Base-by-base conservation (phyloP, 2,888 invertebrate species). In the Ashinkailepas kermadecensis region DNA sequence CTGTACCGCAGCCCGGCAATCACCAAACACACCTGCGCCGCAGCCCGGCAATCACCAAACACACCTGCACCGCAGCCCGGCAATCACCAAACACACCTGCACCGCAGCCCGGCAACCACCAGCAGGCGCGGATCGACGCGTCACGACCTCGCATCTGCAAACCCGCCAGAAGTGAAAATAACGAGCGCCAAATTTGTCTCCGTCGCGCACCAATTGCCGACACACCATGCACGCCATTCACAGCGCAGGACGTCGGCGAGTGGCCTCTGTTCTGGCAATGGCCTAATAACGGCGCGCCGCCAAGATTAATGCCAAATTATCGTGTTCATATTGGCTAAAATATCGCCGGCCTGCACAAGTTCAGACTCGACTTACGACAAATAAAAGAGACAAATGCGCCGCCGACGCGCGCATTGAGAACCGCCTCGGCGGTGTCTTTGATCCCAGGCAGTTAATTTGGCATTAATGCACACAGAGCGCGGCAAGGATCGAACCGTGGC, bases 381-480 rank as follows among this genome's bases (percentile, higher is more conserved):
- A 39, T 39, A 21, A 54, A 39, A 9, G 74, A 39, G 74, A 25
- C 74, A 25, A 74, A 74, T 54, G 23, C 6, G 23, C 54, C 23
- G 13, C 74, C 7, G 39, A 54, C 21, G 18, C 21, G 8, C 54
- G 9, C 39, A 54, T 18, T 13, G 74, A 1, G 54, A 18, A 0
- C 54, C 15, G 74, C 74, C 18, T 6, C 6, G 18, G 39, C 74
- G 74, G 74, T 54, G 39, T 25, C 74, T 74, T 74, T 74, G 74
- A 74, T 54, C 54, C 2, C 54, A 2, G 54, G 13, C 15, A 54
- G 74, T 74, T 74, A 74, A 74, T 74, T 74, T 21, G 74, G 54
- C 54, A 74, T 74, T 74, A 74, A 74, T 74, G 74, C 74, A 74
- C 74, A 74, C 54, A 54, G 74, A 74, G 54, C 74, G 54, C 54